Percentiles rank a stretch among this genome's conserved stretches.
These are phyloP conservation scores for Mamestra brassicae DNA, from an alignment of 2,888 invertebrate genomes.

Conservation along the genomic window DNA sequence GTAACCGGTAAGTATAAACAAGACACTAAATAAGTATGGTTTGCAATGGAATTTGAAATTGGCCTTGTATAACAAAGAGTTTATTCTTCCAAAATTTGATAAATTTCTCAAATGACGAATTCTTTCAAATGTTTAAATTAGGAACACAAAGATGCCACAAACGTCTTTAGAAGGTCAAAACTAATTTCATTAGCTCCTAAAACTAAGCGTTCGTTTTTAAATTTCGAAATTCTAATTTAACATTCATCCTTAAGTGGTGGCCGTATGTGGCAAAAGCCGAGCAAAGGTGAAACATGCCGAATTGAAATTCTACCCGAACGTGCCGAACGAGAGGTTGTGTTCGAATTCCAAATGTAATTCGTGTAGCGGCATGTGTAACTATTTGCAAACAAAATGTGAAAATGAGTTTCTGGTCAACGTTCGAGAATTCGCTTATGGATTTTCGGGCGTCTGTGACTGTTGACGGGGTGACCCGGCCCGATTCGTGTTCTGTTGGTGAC, in stretches of 20 bases:
- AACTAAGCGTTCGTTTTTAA: conserved; percentile 47
- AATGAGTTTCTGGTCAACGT: conserved; percentile 73
- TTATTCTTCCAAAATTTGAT: background rate
- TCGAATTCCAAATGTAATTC: conserved; percentile 80
- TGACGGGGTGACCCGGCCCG: conserved; percentile 15
- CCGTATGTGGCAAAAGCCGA: conserved; percentile 81
- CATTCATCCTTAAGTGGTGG: conserved; percentile 82
- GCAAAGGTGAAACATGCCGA: conserved; percentile 81
- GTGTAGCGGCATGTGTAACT: conserved; percentile 75
- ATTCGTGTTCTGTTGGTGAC: conserved; percentile 15
- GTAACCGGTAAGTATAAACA: too few relatives aligned
- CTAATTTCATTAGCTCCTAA: conserved; percentile 60
- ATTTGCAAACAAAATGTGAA: conserved; percentile 82
- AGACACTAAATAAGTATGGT: too few relatives aligned
- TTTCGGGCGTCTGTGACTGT: conserved; percentile 19
- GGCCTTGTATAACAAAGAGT: background rate
- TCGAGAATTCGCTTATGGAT: conserved; percentile 54
- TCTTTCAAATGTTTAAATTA: background rate
- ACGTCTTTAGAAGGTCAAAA: conserved; percentile 44
- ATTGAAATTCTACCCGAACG: conserved; percentile 86
- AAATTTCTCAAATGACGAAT: too few relatives aligned
- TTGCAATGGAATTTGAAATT: background rate
- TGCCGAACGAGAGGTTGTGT: conserved; percentile 80
- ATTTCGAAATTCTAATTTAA: conserved; percentile 83
- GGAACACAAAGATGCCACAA: conserved; percentile 1